Evolutionary conservation across 30 jellyfish, hydroid and myxozoan genomes (phyloP).

Genomic region (Aurelia aurita): DNA sequence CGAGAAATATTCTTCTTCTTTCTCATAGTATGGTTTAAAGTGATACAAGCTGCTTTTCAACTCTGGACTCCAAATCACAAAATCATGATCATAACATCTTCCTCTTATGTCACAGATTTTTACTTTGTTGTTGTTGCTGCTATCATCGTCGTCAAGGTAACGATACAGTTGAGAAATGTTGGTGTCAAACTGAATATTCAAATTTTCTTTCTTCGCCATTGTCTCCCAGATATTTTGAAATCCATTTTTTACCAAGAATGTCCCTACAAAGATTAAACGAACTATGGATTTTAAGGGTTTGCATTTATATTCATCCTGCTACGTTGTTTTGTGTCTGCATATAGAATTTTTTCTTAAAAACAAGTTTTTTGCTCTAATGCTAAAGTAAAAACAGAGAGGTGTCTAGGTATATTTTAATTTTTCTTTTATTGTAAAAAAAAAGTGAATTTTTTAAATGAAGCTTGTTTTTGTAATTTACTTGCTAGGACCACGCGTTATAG

Average conservation of each 20-base stretch:
- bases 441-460: too few species aligned
- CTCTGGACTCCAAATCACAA: conserved; percentile 95
- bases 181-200: conserved; percentile 47
- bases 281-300: too few species aligned
- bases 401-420: too few species aligned
- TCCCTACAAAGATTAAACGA: conserved; percentile 41
- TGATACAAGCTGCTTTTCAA: conserved; percentile 56
- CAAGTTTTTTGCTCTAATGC: too few species aligned
- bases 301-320: too few species aligned
- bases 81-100: conserved; percentile 52
- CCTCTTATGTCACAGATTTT: conserved; percentile 2
- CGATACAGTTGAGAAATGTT: conserved; percentile 50
- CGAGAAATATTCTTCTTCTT: conserved; percentile 24
- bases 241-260: conserved; percentile 70
- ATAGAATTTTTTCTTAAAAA: too few species aligned
- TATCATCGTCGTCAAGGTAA: neutral
- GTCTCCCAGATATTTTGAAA: conserved; percentile 84
- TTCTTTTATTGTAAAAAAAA: too few species aligned
- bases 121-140: conserved; percentile 8
- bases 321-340: too few species aligned
- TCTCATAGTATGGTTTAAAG: neutral
- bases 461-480: too few species aligned
- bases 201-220: conserved; percentile 46
- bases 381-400: too few species aligned
- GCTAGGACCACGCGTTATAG: too few species aligned